Base-by-base conservation (phyloP, 1,140 invertebrate species). In the Drosophila oshimai region DNA sequence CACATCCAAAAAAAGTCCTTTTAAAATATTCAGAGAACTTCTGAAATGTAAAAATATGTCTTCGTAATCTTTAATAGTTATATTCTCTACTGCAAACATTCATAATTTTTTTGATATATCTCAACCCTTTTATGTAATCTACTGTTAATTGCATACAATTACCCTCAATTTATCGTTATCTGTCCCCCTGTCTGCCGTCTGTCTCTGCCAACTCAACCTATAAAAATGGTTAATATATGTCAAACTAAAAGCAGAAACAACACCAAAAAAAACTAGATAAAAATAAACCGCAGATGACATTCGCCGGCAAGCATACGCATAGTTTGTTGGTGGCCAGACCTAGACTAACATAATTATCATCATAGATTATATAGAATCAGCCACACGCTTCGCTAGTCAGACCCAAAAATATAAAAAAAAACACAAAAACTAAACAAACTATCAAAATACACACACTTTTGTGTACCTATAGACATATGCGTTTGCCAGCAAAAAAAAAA, bases 191-290 rank as follows among this genome's bases (percentile, higher is more conserved):
- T 71, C 68, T 44, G 20, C 36, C 55, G 65, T 42, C 50, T 47
- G 34, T 57, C 50, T 54, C 36, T 34, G 37, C 18, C 20, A 41
- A 34, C 15, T 20, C 62, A 60, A 24, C 62, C 61, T 55, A 65
- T 54, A 55, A 57, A 72, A 84, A 70, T 53, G 45, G 39, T 70
- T 79, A 83, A 83, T 83, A 83, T 86, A 79, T 86, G 80, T 83
- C 74, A 39, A 75, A 70, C 42, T 20, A 5, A 37, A 37, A 60
- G n/a, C 54, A 62, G 22, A 53, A 34, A 57, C 10, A 31, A 18
- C 13, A 46, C 29, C 13, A 46, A 29, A 39, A 15, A 55, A 44
- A 71, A 71, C 50, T 39, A 62, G 80, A 83, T 86, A 83, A 86
- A 83, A 79, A 86, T 67, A 79, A 71, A 65, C 76, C 55, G 50